phyloP scores from a whole-genome alignment of 2,797 vertebrate genomes.

The Astyanax mexicanus region DNA sequence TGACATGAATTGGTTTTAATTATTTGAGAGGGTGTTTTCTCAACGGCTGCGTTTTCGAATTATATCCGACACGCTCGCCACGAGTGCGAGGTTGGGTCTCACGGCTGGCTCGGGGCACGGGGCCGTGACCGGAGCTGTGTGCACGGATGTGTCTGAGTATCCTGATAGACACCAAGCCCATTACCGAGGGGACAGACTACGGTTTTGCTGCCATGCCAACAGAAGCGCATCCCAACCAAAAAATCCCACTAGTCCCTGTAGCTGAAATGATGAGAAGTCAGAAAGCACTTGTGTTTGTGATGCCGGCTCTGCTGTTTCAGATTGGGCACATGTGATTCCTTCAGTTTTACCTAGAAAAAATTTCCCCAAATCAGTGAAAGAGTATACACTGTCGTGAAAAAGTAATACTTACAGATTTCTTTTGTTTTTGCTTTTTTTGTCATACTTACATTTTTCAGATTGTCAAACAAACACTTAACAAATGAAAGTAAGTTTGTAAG shows the following conservation, averaged over 20 bases:
- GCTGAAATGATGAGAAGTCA: background rate
- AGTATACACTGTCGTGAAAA: no score
- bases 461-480: no score
- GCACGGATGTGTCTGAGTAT: no score
- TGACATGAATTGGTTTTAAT: conserved; percentile 64
- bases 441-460: no score
- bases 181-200: background rate
- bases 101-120: background rate
- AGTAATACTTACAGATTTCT: no score
- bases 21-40: conserved; percentile 48
- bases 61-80: conserved; percentile 2
- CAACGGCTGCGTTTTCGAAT: conserved; percentile 28
- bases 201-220: background rate
- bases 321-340: no score
- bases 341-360: no score
- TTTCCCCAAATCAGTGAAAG: no score
- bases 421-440: no score
- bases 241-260: no score
- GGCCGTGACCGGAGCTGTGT: background rate
- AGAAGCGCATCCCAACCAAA: background rate
- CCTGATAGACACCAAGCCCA: background rate
- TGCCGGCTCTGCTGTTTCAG: background rate
- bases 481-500: no score
- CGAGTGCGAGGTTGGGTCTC: conserved; percentile 3
- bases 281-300: background rate